Base-by-base conservation (phyloP, 2,888 invertebrate genomes). In the Rhagonycha fulva region DNA sequence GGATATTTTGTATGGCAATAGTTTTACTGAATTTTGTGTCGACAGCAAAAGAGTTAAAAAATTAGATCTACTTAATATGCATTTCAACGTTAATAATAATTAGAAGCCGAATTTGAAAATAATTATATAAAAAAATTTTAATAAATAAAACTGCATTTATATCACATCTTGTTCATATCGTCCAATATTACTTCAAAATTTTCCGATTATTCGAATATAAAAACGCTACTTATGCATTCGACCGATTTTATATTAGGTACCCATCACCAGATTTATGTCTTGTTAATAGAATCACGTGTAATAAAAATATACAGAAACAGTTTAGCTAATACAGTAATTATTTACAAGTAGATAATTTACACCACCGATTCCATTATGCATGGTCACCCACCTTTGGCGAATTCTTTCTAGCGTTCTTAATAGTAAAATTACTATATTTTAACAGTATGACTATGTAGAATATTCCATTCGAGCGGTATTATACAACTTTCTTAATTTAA, bases 231-330 rank as follows among this genome's bases (percentile, higher is more conserved):
- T n/a, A 26, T 69, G 61, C 66, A 62, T 62, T 60, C 61, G 26
- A 72, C 70, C 14, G 62, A 66, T 70, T 61, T 14, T 72, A 62
- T 70, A 72, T 71, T 62, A 24, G 60, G 71, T 76, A 76, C 76
- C 76, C 76, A 74, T 71, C 76, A 76, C 76, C 76, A 47, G 66
- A 70, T 69, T 74, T 63, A 67, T 74, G 62, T 63, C 61, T 74
- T 71, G 72, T 73, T 74, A 69, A 69, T 71, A 70, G 19, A 76
- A 73, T 66, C 63, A 66, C 63, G 68, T 66, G 76, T 76, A 76
- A 76, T 74, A 76, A 76, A 76, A 76, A 76, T 76, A 76, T 76
- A 71, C 76, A 76, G 71, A 76, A 76, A 74, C 69, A 74, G 71
- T 76, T 76, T 47, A 68, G 63, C 69, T 74, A 74, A 68, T 60